Base-by-base conservation (phyloP, 1,140 invertebrate species). In the Cydia amplana region DNA sequence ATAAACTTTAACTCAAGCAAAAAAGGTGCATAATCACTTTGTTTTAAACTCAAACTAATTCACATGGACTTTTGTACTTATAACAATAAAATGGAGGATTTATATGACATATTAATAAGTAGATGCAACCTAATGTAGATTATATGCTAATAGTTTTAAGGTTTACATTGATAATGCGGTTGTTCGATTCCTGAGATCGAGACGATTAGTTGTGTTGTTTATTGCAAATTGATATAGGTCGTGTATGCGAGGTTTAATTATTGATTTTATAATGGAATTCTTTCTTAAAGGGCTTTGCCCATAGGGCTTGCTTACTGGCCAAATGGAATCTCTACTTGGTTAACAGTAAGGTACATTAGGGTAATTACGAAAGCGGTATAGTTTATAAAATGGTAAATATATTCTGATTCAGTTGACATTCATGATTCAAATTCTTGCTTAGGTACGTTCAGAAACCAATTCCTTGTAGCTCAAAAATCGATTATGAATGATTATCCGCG, bases 161-260 rank as follows among this genome's bases (percentile, higher is more conserved):
- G 49, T 51, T 51, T 1, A 51, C 4, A 51, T 51, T 18, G 46
- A 16, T 49, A 49, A 16, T 49, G 49, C 16, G 49, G 49, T 51
- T 51, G 16, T 51, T 51, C 4, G 16, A 49, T 49, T 5, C n/a
- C 49, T 51, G n/a, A n/a, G 49, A 51, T 46, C 43, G 14, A 46
- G 43, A 18, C 49, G 49, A 51, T 51, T 18, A 51, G n/a, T 51
- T 18, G 49, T 0, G 12, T 4, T 2, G 10, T 60, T 60, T 60
- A 60, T 23, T 60, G 55, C 55, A 60, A 60, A 60, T 60, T 60
- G 55, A 60, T 60, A 23, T 60, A 23, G 55, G 55, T 60, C 55
- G 55, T 23, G 18, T n/a, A 60, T 60, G n/a, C 49, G 7, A 46
- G 2, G 16, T 51, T 51, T 51, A 51, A 51, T 51, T 18, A 51